phyloP scores from a whole-genome alignment of 2,797 vertebrate genomes.

The Lutjanus campechanus region DNA sequence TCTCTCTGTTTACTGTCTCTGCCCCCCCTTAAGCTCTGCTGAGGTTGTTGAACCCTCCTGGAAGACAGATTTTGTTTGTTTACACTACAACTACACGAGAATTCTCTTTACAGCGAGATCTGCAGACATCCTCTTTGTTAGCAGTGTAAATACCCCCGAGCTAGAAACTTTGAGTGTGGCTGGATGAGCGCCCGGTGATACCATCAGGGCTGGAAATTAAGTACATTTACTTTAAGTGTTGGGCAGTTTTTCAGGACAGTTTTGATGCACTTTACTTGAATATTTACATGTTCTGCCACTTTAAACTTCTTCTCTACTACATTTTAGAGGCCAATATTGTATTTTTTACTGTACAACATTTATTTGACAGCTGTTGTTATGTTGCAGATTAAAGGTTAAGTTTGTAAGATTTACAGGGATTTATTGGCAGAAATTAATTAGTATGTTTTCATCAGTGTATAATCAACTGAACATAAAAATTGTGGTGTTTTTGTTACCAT shows the following conservation, averaged over 20 bases:
- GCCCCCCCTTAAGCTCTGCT: constrained; percentile 23
- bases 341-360: background rate
- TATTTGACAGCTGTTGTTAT: background rate
- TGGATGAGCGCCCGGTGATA: background rate
- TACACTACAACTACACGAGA: constrained; percentile 28
- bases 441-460: no score
- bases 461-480: no score
- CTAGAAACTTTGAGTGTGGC: constrained; percentile 8
- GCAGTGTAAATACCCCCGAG: constrained; percentile 22
- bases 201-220: background rate
- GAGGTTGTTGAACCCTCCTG: constrained; percentile 39
- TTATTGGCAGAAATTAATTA: no score
- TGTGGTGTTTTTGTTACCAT: no score
- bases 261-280: background rate
- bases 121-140: constrained; percentile 28
- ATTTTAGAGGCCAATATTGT: background rate
- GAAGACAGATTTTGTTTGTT: constrained; percentile 54
- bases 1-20: constrained; percentile 38
- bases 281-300: background rate
- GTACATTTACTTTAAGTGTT: constrained; percentile 5
- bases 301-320: background rate
- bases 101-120: constrained; percentile 18
- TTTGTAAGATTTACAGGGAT: no score
- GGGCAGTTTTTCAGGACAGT: background rate
- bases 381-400: background rate